Evolutionary conservation across 2,888 invertebrate species (phyloP).

Genomic region (Scaptomyza flava): DNA sequence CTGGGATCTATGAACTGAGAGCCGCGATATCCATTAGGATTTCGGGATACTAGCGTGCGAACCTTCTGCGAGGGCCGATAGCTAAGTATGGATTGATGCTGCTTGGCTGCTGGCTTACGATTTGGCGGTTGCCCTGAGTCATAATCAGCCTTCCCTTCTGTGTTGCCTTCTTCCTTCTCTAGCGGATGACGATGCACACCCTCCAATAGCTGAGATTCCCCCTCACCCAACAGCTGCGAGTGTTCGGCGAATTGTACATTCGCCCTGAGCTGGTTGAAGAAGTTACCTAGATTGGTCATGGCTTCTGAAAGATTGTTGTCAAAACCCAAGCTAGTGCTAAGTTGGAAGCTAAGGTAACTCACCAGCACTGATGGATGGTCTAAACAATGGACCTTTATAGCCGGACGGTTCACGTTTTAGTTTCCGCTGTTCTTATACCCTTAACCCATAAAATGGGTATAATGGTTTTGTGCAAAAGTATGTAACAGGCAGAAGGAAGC

Average conservation of each 20-base stretch:
- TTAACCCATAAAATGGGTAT: too few relatives aligned
- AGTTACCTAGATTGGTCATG: slow-evolving; percentile 82
- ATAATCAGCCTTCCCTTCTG: slow-evolving; percentile 14
- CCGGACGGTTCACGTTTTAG: slow-evolving; percentile 61
- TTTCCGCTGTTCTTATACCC: slow-evolving; percentile 9
- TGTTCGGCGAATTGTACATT: slow-evolving; percentile 82
- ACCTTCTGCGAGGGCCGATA: slow-evolving; percentile 85
- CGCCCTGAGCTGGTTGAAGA: slow-evolving; percentile 81
- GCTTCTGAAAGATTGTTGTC: slow-evolving; percentile 75
- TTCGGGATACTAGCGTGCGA: slow-evolving; percentile 86
- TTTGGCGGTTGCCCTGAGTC: slow-evolving; percentile 41
- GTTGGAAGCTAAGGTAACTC: slow-evolving; percentile 48
- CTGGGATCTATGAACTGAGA: slow-evolving; percentile 88
- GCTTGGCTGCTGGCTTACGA: slow-evolving; percentile 81
- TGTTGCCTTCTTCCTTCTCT: slow-evolving; percentile 53
- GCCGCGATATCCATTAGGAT: slow-evolving; percentile 86
- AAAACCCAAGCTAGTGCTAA: not conserved
- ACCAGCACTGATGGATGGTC: slow-evolving; percentile 84
- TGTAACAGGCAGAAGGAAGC: too few relatives aligned
- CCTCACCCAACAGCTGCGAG: slow-evolving; percentile 66
- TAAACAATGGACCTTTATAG: slow-evolving; percentile 47
- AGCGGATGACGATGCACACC: slow-evolving; percentile 79
- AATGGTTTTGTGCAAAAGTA: too few relatives aligned
- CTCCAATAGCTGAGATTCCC: slow-evolving; percentile 75
- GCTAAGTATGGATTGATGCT: slow-evolving; percentile 84